Evolutionary conservation across 2,888 invertebrate species (phyloP).

Genomic region (Apodemia zela): DNA sequence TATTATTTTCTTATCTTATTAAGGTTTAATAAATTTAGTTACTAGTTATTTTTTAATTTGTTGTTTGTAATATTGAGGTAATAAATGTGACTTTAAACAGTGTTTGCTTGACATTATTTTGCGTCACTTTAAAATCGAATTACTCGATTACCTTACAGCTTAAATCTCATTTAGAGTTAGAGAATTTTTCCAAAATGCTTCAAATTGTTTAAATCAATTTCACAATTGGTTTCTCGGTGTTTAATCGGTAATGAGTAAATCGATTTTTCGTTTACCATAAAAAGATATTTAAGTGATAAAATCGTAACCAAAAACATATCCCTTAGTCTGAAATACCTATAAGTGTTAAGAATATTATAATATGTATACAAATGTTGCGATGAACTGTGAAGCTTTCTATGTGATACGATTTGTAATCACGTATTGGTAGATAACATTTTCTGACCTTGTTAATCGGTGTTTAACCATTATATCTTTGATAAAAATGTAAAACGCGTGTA

Average conservation of each 20-base stretch:
- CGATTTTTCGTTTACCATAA: constrained; percentile 16
- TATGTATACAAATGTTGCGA: constrained; percentile 36
- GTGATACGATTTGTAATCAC: constrained; percentile 35
- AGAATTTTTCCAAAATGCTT: not conserved
- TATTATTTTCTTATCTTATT: not conserved
- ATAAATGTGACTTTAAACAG: constrained; percentile 75
- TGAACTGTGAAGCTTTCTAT: constrained; percentile 37
- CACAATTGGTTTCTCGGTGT: not conserved
- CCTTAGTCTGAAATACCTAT: constrained; percentile 62
- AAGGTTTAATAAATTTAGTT: constrained; percentile 31
- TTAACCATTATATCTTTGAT: constrained; percentile 25
- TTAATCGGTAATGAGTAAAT: constrained; percentile 15
- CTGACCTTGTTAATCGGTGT: constrained; percentile 19
- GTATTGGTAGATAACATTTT: constrained; percentile 19
- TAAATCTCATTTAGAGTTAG: not conserved
- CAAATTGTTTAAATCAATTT: not conserved
- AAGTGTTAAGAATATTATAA: constrained; percentile 37
- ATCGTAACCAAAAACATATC: constrained; percentile 74
- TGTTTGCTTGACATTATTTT: constrained; percentile 27
- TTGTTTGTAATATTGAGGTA: constrained; percentile 55
- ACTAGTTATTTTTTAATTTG: constrained; percentile 43
- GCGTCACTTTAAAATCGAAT: constrained; percentile 12
- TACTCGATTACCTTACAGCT: constrained; percentile 12
- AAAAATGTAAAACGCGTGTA: constrained; percentile 54
- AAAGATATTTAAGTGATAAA: constrained; percentile 54